These are phyloP conservation scores for Borostomias antarcticus DNA, from an alignment of 2,797 vertebrate genomes.

Conservation along the genomic window DNA sequence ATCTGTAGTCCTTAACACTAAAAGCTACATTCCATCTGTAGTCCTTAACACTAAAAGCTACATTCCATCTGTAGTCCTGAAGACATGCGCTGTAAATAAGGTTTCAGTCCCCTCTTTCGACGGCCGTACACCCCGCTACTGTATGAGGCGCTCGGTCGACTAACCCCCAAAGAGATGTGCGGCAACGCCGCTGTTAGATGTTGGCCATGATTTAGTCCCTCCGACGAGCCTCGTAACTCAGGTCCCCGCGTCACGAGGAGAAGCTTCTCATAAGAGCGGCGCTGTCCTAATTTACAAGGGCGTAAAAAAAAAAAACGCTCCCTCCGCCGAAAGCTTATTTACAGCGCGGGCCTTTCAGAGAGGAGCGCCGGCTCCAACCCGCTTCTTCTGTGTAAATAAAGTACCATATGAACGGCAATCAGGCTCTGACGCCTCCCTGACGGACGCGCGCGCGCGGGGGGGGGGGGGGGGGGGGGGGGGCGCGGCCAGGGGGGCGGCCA, in stretches of 20 bases:
- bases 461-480: conserved; percentile 27
- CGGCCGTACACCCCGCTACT: no score
- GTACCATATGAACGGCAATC: conserved; percentile 52
- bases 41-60: no score
- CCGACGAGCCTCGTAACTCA: conserved; percentile 31
- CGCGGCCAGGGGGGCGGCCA: conserved; percentile 36
- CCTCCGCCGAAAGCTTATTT: conserved; percentile 40
- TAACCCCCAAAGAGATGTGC: conserved; percentile 2
- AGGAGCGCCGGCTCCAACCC: conserved; percentile 18
- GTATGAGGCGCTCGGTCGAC: no score
- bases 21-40: no score
- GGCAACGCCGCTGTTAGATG: no score
- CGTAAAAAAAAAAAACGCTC: no score
- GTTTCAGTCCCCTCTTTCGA: no score
- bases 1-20: no score
- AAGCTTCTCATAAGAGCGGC: conserved; percentile 20
- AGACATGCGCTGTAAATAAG: no score
- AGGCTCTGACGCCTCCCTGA: conserved; percentile 42
- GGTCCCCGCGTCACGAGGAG: conserved; percentile 23
- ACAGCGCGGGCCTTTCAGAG: conserved; percentile 27
- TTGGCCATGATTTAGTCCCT: conserved; percentile 30
- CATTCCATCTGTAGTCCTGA: no score
- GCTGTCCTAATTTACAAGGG: conserved; percentile 37
- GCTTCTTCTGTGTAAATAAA: conserved; percentile 47
- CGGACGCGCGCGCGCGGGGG: conserved; percentile 45